Percentiles rank a stretch among this genome's conserved stretches.
Evolutionary conservation across 2,888 invertebrate species (phyloP).

Genomic region (Parnassius glacialis): DNA sequence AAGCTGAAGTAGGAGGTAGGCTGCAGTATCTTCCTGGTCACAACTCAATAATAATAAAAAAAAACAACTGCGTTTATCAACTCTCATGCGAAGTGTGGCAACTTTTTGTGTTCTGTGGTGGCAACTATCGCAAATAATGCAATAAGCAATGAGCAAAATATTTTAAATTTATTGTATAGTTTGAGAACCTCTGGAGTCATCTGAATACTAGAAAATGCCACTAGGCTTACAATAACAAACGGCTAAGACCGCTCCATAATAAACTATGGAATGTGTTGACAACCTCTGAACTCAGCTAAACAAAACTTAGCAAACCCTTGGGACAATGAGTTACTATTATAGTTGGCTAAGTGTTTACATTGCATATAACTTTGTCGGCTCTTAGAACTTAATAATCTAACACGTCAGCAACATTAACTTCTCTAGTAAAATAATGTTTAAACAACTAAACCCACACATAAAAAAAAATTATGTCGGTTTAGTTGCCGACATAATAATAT

Average conservation of each 20-base stretch:
- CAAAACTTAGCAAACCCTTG: constrained; percentile 3
- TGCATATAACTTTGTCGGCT: neutral
- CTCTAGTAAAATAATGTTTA: too few relatives aligned
- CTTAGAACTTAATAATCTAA: neutral
- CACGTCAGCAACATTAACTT: neutral
- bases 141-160: too few relatives aligned
- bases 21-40: too few relatives aligned
- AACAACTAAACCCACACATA: too few relatives aligned
- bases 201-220: neutral
- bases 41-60: too few relatives aligned
- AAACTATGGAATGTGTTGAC: constrained; percentile 3
- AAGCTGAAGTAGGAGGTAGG: neutral
- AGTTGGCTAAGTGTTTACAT: constrained; percentile 5
- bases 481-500: too few relatives aligned
- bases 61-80: too few relatives aligned
- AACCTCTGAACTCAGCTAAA: neutral
- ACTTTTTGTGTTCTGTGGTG: too few relatives aligned
- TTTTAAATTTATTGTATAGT: neutral
- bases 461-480: too few relatives aligned
- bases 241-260: neutral
- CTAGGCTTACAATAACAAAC: neutral
- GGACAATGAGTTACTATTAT: constrained; percentile 6
- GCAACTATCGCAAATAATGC: too few relatives aligned
- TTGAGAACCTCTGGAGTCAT: neutral
- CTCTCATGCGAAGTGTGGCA: too few relatives aligned